Base-by-base conservation (phyloP, 2,888 invertebrate species). In the Pseudeuparius sepicola region DNA sequence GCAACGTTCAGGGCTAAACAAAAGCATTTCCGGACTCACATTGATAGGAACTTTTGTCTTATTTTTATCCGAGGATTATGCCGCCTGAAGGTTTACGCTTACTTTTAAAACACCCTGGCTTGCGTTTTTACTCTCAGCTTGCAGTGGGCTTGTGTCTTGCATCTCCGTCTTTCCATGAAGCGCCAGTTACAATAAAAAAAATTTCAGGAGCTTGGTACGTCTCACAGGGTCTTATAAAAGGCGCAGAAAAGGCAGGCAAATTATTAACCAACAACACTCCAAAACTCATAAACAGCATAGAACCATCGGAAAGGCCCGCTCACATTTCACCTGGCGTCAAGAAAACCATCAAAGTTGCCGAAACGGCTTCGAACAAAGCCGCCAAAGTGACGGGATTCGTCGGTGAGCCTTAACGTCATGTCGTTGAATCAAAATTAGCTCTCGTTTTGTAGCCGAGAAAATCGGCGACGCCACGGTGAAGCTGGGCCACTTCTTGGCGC, bases 351-450 rank as follows among this genome's bases (percentile, higher is more conserved):
- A 66, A 73, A 48, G 71, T 78, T 40, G 78, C 79, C 1, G 72
- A 78, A 52, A 67, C 65, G 44, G 78, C 80, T 6, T 75, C 78
- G 2, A 70, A 71, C 38, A 72, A 66, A 20, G 80, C 80, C 5
- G 80, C 75, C 4, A 68, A 70, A 50, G 73, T 80, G 34, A 81
- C 80, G 6, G 73, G 76, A 31, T 81, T 60, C 57, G 56, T 78
- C 24, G 70, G 77, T 76, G 55, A 58, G 64, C 51, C 31, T 14
- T 20, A 12, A 15, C 12, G 13, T 7, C 5, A n/a, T 24, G 7
- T 20, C 9, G 20, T 7, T 6, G 12, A 20, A 18, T 5, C 6
- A 31, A 18, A 18, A 24, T 25, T 25, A 24, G 18, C 11, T 10
- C 4, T 34, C 28, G 36, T 31, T 31, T 41, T 43, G 20, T 42